A percentile compares a stretch with the other conserved stretches of the same genome.
These are phyloP conservation scores for Lasioglossum figueresi DNA, from an alignment of 2,888 invertebrate species.

Conservation along the genomic window DNA sequence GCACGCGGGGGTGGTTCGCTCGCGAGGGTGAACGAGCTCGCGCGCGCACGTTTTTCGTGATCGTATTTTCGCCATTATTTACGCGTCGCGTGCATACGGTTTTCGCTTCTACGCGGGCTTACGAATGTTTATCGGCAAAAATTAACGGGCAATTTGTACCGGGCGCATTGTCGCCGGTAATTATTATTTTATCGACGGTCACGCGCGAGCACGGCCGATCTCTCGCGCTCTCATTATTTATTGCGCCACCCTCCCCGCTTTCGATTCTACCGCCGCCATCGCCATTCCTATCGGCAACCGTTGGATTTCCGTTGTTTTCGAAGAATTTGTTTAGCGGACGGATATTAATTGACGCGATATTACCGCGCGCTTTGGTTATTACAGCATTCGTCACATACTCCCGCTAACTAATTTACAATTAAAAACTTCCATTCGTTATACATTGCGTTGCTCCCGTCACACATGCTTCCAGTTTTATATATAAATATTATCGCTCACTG, in stretches of 20 bases:
- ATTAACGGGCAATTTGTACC: constrained; percentile 81
- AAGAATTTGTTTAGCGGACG: constrained; percentile 56
- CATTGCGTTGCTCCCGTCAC: background rate
- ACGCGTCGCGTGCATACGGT: constrained; percentile 75
- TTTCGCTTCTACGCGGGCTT: constrained; percentile 72
- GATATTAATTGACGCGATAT: constrained; percentile 49
- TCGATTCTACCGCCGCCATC: constrained; percentile 51
- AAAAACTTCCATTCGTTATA: constrained; percentile 10
- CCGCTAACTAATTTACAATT: constrained; percentile 28
- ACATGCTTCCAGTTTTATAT: background rate
- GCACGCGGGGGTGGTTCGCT: constrained; percentile 9
- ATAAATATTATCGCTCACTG: background rate
- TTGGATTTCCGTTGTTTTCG: constrained; percentile 31
- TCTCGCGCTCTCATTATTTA: constrained; percentile 70
- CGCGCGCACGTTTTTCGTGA: constrained; percentile 65
- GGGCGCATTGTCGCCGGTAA: constrained; percentile 77
- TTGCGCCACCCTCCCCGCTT: constrained; percentile 42
- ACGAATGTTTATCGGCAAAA: constrained; percentile 83
- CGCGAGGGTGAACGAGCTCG: background rate
- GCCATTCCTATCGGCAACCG: constrained; percentile 8
- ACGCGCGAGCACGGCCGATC: constrained; percentile 63
- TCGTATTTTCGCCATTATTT: constrained; percentile 76
- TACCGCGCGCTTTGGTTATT: constrained; percentile 36
- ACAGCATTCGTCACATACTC: constrained; percentile 48
- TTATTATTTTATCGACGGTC: constrained; percentile 80